Percentiles rank a stretch among this genome's conserved stretches.
phyloP scores from a whole-genome alignment of 2,113 vertebrate genomes.

The Chloebia gouldiae region DNA sequence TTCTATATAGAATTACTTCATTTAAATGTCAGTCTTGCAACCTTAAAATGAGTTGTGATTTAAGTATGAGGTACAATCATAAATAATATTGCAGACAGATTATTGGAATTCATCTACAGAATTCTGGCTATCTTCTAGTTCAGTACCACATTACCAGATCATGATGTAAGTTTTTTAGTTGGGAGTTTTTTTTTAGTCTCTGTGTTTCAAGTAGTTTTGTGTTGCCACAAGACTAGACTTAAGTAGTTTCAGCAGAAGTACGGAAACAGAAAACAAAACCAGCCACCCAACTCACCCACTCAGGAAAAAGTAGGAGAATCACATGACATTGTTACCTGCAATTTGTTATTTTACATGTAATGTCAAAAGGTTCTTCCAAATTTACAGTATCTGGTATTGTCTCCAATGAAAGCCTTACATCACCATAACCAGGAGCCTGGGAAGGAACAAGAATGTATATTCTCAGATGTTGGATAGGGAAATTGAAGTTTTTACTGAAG shows the following conservation, averaged over 20 bases:
- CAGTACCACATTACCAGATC: not conserved
- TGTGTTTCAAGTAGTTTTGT: not conserved
- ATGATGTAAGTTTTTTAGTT: not conserved
- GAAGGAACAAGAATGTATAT: not conserved
- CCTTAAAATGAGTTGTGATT: not conserved
- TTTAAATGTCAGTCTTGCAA: not conserved
- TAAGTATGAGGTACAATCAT: not conserved
- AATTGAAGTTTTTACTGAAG: not conserved
- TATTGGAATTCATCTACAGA: not conserved
- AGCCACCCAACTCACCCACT: not conserved
- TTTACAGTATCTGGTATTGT: conserved; percentile 94
- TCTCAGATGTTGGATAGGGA: not conserved
- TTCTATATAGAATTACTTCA: not conserved
- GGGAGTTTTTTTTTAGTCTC: not conserved
- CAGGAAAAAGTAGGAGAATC: not conserved
- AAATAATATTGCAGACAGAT: not conserved
- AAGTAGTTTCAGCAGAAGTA: not conserved
- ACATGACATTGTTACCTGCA: conserved; percentile 88
- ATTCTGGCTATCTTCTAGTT: not conserved
- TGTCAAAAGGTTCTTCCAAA: conserved; percentile 95
- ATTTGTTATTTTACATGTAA: conserved; percentile 98
- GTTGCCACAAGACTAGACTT: not conserved
- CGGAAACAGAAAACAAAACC: not conserved
- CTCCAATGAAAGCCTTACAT: conserved; percentile 94
- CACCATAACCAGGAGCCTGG: conserved; percentile 96